Conservation (phyloP, 2,113 vertebrate genomes). For the Crotalus tigris region DNA sequence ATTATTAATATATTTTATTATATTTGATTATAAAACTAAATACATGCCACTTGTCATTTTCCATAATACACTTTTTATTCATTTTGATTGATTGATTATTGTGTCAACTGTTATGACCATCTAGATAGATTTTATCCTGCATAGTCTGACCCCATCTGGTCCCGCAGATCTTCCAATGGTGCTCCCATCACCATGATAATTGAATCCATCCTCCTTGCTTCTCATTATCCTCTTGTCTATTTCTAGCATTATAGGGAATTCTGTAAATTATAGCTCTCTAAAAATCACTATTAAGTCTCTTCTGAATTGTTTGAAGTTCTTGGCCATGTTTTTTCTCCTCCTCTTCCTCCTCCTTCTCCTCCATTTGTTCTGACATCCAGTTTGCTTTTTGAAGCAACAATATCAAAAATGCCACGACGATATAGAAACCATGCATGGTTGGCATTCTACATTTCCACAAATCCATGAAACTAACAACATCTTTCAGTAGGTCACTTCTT, state of each 20-base stretch:
- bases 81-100: neutral
- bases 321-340: neutral
- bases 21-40: neutral
- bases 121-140: neutral
- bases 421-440: neutral
- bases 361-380: neutral
- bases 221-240: neutral
- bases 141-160: neutral
- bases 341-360: neutral
- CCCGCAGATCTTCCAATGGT: neutral
- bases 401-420: neutral
- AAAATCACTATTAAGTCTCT: neutral
- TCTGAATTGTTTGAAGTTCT: neutral
- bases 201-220: neutral
- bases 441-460: constrained; percentile 1
- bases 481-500: neutral
- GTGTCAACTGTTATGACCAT: neutral
- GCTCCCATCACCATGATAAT: neutral
- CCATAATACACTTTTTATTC: neutral
- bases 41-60: neutral
- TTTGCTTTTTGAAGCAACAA: neutral
- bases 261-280: neutral
- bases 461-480: neutral
- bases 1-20: neutral
- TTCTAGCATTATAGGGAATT: neutral